Evolutionary conservation across 2,888 invertebrate species (phyloP).

Genomic region (Cynaeus angustus): DNA sequence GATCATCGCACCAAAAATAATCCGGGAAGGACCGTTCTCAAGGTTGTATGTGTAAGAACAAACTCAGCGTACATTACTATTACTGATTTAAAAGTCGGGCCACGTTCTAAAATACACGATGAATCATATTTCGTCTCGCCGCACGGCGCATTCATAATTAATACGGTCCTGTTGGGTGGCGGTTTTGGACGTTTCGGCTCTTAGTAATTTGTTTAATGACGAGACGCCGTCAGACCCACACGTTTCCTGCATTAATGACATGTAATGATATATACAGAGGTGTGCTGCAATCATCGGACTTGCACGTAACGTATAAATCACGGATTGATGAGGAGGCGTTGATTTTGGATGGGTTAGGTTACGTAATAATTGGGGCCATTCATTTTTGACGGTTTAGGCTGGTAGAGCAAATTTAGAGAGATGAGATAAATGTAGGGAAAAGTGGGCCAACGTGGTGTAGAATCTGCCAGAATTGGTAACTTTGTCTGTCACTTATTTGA

Average conservation of each 20-base stretch:
- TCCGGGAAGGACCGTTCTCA: slow-evolving; percentile 41
- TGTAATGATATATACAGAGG: slow-evolving; percentile 13
- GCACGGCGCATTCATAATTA: slow-evolving; percentile 11
- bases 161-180: slow-evolving; percentile 14
- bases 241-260: slow-evolving; percentile 22
- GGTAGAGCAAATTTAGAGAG: no score
- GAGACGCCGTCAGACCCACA: slow-evolving; percentile 15
- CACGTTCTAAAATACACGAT: slow-evolving; percentile 12
- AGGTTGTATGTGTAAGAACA: slow-evolving; percentile 10
- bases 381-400: slow-evolving; percentile 5
- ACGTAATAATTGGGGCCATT: slow-evolving; percentile 26
- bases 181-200: slow-evolving; percentile 16
- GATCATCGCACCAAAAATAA: slow-evolving; percentile 42
- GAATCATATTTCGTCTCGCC: slow-evolving; percentile 15
- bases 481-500: no score
- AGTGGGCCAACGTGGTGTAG: no score
- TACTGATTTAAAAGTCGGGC: slow-evolving; percentile 10
- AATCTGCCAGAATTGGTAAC: no score
- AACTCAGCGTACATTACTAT: slow-evolving; percentile 6
- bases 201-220: slow-evolving; percentile 7
- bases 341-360: slow-evolving; percentile 15
- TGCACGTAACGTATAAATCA: slow-evolving; percentile 17
- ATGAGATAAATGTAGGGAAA: no score
- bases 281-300: slow-evolving; percentile 12
- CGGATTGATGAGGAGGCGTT: slow-evolving; percentile 9